Evolutionary conservation across 2,113 vertebrate species (phyloP).

Genomic region (Hydrochoerus hydrochaeris): DNA sequence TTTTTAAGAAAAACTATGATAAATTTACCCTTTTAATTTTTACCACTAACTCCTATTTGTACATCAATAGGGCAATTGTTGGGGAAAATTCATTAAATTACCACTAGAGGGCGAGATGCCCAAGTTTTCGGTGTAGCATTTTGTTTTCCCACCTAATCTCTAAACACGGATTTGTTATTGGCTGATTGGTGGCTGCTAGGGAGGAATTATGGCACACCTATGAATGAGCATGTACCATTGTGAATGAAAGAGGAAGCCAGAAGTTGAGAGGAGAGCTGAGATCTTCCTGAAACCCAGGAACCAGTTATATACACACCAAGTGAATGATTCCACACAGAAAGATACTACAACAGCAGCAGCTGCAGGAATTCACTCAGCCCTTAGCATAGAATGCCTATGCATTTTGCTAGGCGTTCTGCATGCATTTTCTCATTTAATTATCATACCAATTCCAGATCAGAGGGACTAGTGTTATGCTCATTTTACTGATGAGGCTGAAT

Average conservation of each 20-base stretch:
- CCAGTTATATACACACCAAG: not conserved
- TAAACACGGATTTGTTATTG: not conserved
- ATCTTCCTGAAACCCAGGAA: slow-evolving; percentile 4
- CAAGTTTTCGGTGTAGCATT: slow-evolving; percentile 63
- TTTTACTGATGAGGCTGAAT: slow-evolving; percentile 1
- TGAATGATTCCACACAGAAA: not conserved
- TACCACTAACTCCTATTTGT: not conserved
- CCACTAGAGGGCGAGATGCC: slow-evolving; percentile 70
- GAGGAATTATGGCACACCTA: not conserved
- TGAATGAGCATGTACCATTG: not conserved
- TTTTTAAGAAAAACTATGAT: not conserved
- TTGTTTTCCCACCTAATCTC: not conserved
- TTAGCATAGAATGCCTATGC: not conserved
- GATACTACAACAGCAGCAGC: not conserved
- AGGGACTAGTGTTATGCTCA: not conserved
- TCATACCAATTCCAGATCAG: not conserved
- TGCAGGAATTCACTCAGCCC: not conserved
- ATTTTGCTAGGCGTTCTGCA: not conserved
- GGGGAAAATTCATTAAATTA: slow-evolving; percentile 63
- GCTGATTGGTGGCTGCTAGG: not conserved
- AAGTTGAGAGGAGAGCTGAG: not conserved
- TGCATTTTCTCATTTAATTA: slow-evolving; percentile 30
- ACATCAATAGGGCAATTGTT: slow-evolving; percentile 26
- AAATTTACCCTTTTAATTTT: not conserved
- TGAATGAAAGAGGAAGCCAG: not conserved